phyloP scores from a whole-genome alignment of 2,797 vertebrate species.

The Propithecus perrieri region DNA sequence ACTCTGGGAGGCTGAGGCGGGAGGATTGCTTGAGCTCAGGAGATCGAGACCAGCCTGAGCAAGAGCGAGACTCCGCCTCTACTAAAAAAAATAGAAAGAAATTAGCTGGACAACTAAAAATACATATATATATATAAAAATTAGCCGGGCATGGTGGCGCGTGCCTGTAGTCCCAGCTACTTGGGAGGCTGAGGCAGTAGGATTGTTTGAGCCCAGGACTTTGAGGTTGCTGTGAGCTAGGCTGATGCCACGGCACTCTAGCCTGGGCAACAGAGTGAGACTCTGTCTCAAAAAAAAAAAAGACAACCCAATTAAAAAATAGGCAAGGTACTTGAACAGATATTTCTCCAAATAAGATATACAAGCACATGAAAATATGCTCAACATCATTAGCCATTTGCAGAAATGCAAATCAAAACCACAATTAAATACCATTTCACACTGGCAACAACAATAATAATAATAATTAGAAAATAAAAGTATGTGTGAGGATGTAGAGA shows the following conservation, averaged over 20 bases:
- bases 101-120: too few relatives aligned
- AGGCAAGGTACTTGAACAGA: neutral
- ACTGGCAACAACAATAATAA: neutral
- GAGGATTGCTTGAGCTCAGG: neutral
- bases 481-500: neutral
- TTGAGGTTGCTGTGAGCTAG: neutral
- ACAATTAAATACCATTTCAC: neutral
- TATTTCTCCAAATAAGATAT: neutral
- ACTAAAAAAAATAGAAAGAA: neutral
- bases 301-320: neutral
- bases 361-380: neutral
- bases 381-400: neutral
- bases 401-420: neutral
- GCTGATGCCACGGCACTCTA: neutral
- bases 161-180: neutral
- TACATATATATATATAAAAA: neutral
- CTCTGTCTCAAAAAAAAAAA: neutral
- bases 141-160: rapidly evolving
- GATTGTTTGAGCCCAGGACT: neutral
- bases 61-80: neutral
- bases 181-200: neutral
- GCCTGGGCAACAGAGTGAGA: neutral
- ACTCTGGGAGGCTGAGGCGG: neutral
- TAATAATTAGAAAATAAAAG: neutral
- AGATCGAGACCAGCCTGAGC: neutral